Conservation (phyloP, 2,888 invertebrate genomes). For the Volucella bombylans region DNA sequence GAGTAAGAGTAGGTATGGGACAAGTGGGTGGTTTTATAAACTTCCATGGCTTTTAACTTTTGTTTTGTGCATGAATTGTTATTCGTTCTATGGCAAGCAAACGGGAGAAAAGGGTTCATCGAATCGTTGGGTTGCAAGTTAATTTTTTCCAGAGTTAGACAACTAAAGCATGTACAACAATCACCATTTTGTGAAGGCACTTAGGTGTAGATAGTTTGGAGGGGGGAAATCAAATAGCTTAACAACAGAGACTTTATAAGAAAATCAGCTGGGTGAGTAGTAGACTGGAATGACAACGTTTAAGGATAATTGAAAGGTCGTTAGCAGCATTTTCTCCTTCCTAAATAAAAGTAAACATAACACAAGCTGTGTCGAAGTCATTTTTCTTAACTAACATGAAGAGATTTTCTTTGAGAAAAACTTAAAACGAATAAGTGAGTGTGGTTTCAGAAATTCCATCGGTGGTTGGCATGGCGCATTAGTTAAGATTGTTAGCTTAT, state of each 20-base stretch:
- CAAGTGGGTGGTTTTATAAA: slow-evolving; percentile 45
- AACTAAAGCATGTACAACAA: slow-evolving; percentile 22
- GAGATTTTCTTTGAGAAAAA: neutral
- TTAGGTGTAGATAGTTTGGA: slow-evolving; percentile 14
- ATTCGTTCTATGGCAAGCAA: slow-evolving; percentile 31
- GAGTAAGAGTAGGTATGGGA: neutral
- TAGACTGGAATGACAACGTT: neutral
- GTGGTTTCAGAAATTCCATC: too few relatives aligned
- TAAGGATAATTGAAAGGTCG: slow-evolving; percentile 14
- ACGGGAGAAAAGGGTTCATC: slow-evolving; percentile 42
- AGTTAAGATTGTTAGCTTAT: too few relatives aligned
- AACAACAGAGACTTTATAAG: slow-evolving; percentile 22
- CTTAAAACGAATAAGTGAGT: neutral
- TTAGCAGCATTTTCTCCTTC: neutral
- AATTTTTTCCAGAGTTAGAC: slow-evolving; percentile 27
- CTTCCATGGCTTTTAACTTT: slow-evolving; percentile 44
- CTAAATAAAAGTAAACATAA: too few relatives aligned
- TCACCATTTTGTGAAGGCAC: slow-evolving; percentile 37
- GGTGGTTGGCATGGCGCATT: too few relatives aligned
- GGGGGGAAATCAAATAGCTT: slow-evolving; percentile 31
- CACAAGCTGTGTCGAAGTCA: neutral
- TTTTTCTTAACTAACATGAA: neutral
- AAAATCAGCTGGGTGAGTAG: slow-evolving; percentile 16
- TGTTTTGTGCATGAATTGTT: slow-evolving; percentile 14
- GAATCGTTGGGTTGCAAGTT: slow-evolving; percentile 60